Evolutionary conservation across 2,113 vertebrate genomes (phyloP), one percentile per base, ranked within the genome.

Genomic region (Vanacampus margaritifer): DNA sequence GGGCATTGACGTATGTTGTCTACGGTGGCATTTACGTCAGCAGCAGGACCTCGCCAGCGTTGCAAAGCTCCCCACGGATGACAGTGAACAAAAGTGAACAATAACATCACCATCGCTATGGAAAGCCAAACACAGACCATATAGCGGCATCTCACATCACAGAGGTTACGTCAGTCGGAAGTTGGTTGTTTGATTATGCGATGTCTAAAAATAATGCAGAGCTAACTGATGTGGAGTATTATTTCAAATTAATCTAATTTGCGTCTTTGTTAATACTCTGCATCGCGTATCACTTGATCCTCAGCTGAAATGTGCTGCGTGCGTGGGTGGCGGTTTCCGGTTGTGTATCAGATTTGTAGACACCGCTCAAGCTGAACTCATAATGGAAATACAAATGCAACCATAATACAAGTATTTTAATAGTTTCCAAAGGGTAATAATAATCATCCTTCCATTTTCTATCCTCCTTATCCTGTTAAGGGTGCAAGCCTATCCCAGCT

Each of bases 1-100:
- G 76, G 62, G 70, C 36, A 32, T 5, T 35, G 39, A 17, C 8
- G 74, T 54, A 54, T 16, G 28, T 60, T 23, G 23, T 59, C 59
- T 58, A 50, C 26, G 35, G 45, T 43, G 19, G 1, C 43, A 45
- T 79, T 78, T 61, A 71, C 69, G 72, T 82, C 84, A 81, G 74
- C 69, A n/a, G 48, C 54, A 0, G 75, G 74, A 75, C 73, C 83
- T 69, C 21, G 16, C 4, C 61, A 12, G 57, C 68, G 48, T 23
- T n/a, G 48, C 48, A 51, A 51, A 51, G 60, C 9, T 84, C 83
- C 79, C 69, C 1, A 5, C 6, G 48, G 79, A 37, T 23, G 14
- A 2, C 45, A 19, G 45, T 0, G 53, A 57, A 36, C 50, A 48
- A 67, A 66, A 24, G 45, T 43, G 37, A 16, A 14, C 28, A 43